Evolutionary conservation across 2,797 vertebrate species (phyloP).

Genomic region (Rhincodon typus): DNA sequence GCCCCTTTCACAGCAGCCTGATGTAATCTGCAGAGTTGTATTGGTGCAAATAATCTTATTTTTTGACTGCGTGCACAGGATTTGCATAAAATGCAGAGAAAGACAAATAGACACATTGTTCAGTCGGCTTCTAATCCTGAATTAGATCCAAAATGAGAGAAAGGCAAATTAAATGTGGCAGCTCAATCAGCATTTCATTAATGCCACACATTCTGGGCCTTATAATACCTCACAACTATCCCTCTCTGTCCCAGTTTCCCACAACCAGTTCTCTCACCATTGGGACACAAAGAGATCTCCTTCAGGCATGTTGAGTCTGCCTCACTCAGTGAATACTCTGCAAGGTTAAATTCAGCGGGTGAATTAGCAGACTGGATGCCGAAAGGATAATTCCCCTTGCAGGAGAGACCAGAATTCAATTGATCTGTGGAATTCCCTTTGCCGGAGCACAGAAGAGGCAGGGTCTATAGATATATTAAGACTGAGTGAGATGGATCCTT

Average conservation of each 20-base stretch:
- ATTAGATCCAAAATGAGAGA: background rate
- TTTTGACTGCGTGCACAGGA: background rate
- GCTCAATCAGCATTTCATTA: background rate
- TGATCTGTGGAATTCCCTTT: too few species aligned
- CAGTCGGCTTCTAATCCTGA: background rate
- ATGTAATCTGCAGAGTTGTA: constrained; percentile 8
- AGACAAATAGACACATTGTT: background rate
- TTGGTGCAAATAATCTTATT: background rate
- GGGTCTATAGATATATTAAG: too few species aligned
- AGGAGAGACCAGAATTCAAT: too few species aligned
- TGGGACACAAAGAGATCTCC: background rate
- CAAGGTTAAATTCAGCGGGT: background rate
- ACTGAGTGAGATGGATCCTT: too few species aligned
- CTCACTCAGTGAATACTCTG: background rate
- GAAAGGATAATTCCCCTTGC: too few species aligned
- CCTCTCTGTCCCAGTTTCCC: background rate
- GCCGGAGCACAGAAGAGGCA: too few species aligned
- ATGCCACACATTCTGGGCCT: background rate
- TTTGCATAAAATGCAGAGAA: constrained; percentile 15
- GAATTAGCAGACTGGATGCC: too few species aligned
- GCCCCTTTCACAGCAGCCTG: background rate
- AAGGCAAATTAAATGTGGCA: constrained; percentile 3
- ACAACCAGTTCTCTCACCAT: background rate
- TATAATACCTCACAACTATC: too few species aligned
- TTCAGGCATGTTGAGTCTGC: background rate